phyloP scores from a whole-genome alignment of 2,113 vertebrate species.

The Hippocampus barbouri region DNA sequence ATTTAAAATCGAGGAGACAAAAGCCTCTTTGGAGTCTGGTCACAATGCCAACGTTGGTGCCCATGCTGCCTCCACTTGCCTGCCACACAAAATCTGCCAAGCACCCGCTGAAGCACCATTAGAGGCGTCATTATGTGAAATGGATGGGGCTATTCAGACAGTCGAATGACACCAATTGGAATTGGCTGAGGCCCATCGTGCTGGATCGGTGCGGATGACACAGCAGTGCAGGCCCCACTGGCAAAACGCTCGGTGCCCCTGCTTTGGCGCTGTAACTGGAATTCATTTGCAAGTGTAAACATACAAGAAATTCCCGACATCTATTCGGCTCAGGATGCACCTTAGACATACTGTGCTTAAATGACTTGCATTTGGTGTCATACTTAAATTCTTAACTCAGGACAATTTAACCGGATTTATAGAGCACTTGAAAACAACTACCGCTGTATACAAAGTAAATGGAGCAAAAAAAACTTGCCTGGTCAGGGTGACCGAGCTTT shows the following conservation, averaged over 20 bases:
- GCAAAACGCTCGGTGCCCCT: constrained; percentile 11
- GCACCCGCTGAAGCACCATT: constrained; percentile 45
- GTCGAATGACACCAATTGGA: constrained; percentile 53
- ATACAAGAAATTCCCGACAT: background rate
- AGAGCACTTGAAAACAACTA: no score
- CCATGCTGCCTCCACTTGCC: constrained; percentile 43
- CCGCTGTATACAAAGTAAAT: no score
- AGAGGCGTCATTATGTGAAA: constrained; percentile 53
- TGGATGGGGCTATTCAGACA: constrained; percentile 29
- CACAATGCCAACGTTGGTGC: constrained; percentile 62
- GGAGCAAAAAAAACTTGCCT: background rate
- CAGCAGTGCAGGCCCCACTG: constrained; percentile 21
- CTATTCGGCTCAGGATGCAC: background rate
- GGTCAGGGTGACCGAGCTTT: no score
- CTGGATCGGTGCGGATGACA: constrained; percentile 22
- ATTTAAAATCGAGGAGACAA: constrained; percentile 65
- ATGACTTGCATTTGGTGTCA: background rate
- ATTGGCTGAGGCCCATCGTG: constrained; percentile 13
- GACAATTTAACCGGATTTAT: no score
- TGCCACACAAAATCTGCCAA: constrained; percentile 43
- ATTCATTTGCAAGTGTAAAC: background rate
- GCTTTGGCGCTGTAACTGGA: background rate
- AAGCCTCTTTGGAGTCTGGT: constrained; percentile 54
- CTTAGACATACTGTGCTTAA: background rate
- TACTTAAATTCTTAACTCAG: background rate